Evolutionary conservation across 2,797 vertebrate species (phyloP).

Genomic region (Chrosomus eos): DNA sequence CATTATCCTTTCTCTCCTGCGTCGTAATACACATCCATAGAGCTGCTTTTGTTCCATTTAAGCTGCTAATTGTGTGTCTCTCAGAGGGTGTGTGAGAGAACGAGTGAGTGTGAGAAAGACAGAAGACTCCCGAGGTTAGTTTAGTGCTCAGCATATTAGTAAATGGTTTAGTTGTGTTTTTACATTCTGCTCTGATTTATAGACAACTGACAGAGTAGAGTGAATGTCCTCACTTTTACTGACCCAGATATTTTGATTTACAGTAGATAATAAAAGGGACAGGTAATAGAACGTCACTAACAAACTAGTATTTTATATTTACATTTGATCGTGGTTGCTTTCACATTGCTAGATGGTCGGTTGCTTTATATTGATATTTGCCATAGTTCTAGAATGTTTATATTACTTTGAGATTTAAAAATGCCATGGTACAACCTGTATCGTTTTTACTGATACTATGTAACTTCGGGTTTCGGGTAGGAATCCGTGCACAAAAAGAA

Average conservation of each 20-base stretch:
- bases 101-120: not conserved
- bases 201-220: not conserved
- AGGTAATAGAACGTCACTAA: not conserved
- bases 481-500: too few relatives aligned
- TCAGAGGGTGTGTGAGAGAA: slow-evolving; percentile 32
- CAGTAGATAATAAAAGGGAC: not conserved
- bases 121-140: not conserved
- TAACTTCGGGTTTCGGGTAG: too few relatives aligned
- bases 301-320: not conserved
- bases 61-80: slow-evolving; percentile 47
- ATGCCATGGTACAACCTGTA: not conserved
- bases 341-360: not conserved
- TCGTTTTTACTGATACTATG: too few relatives aligned
- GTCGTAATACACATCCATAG: slow-evolving; percentile 39
- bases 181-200: not conserved
- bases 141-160: not conserved
- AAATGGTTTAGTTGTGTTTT: not conserved
- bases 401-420: not conserved
- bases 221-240: not conserved
- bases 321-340: not conserved
- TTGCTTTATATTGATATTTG: not conserved
- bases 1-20: slow-evolving; percentile 36
- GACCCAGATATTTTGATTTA: not conserved
- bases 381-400: not conserved
- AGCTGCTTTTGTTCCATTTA: slow-evolving; percentile 52